These are phyloP conservation scores for Todus mexicanus DNA, from an alignment of 2,797 vertebrate species.

Conservation along the genomic window DNA sequence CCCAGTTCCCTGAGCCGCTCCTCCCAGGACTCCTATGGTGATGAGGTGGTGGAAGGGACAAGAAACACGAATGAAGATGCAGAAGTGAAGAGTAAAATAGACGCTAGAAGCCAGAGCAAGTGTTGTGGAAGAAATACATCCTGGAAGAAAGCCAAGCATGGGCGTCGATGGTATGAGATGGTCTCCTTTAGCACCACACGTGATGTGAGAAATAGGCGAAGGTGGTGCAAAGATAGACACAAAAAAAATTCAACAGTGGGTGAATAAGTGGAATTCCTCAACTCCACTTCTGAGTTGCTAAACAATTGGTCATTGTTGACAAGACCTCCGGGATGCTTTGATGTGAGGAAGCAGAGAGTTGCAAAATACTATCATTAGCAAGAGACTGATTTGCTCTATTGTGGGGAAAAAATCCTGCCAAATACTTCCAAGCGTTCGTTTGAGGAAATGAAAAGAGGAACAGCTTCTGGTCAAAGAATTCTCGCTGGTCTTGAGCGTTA, in stretches of 20 bases:
- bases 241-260: neutral
- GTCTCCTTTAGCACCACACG: neutral
- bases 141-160: neutral
- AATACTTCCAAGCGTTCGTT: neutral
- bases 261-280: slow-evolving; percentile 15
- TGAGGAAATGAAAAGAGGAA: neutral
- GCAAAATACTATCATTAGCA: neutral
- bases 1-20: too few relatives aligned
- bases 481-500: neutral
- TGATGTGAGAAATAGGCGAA: neutral
- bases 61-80: neutral
- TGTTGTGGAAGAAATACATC: neutral
- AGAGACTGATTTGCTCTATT: neutral
- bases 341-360: slow-evolving; percentile 17
- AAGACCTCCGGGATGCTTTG: slow-evolving; percentile 22
- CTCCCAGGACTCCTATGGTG: too few relatives aligned
- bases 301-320: slow-evolving; percentile 14
- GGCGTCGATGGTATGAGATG: neutral
- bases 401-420: neutral
- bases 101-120: neutral
- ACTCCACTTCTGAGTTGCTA: neutral
- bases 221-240: neutral
- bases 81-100: neutral
- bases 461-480: neutral
- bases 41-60: neutral